Conservation (phyloP, 2,113 vertebrate genomes). For the Heterotilapia buettikoferi region DNA sequence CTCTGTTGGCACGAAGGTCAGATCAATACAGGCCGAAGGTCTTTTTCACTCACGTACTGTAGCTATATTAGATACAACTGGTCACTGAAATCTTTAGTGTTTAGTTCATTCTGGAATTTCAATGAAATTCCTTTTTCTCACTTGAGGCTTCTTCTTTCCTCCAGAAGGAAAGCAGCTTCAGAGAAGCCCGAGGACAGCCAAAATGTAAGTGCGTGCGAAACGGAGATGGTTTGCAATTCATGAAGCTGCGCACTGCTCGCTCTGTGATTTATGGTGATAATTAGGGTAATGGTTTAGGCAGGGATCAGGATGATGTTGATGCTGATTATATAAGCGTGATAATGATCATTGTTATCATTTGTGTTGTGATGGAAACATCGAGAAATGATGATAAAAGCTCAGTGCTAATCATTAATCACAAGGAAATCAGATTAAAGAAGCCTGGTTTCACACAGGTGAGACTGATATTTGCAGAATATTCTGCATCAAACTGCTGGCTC, state of each 20-base stretch:
- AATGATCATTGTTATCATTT: not conserved
- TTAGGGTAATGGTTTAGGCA: not conserved
- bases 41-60: not conserved
- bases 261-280: not conserved
- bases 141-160: slow-evolving; percentile 34
- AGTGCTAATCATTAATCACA: not conserved
- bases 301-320: not conserved
- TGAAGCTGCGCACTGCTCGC: rapidly evolving
- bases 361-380: not conserved
- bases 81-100: not conserved
- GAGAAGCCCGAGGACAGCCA: slow-evolving; percentile 91
- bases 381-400: not conserved
- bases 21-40: not conserved
- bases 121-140: slow-evolving; percentile 2
- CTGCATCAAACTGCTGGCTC: not conserved
- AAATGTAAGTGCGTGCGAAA: slow-evolving; percentile 77
- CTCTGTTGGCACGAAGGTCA: slow-evolving; percentile 93
- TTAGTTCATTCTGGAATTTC: not conserved
- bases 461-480: not conserved
- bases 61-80: not conserved
- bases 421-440: not conserved
- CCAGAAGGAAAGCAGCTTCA: slow-evolving; percentile 92
- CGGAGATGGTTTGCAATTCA: not conserved
- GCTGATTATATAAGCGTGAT: not conserved
- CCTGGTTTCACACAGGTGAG: not conserved